Evolutionary conservation across 2,797 vertebrate genomes (phyloP).

Genomic region (Salarias fasciatus): DNA sequence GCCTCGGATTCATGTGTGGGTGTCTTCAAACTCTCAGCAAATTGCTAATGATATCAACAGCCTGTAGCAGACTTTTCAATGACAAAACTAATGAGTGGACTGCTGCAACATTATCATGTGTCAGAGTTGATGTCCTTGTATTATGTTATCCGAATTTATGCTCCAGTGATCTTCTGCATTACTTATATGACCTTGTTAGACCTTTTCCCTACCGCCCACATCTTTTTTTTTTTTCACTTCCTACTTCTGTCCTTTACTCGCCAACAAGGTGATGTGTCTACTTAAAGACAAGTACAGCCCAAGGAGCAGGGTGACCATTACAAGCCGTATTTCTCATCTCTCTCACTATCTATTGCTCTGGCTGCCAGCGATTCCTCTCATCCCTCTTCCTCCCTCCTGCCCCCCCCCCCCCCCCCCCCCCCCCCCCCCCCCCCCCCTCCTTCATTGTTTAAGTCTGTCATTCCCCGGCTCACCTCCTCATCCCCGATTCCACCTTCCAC

Average conservation of each 20-base stretch:
- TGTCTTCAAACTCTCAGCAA: slow-evolving; percentile 44
- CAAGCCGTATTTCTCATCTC: slow-evolving; percentile 43
- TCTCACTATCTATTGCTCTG: slow-evolving; percentile 18
- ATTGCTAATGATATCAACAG: slow-evolving; percentile 62
- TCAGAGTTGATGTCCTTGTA: slow-evolving; percentile 33
- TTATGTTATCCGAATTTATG: slow-evolving; percentile 48
- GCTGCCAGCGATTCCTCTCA: slow-evolving; percentile 11
- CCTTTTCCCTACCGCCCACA: neutral
- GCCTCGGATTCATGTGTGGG: neutral
- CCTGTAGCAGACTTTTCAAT: slow-evolving; percentile 62
- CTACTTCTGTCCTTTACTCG: slow-evolving; percentile 30
- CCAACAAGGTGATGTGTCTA: slow-evolving; percentile 53
- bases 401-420: neutral
- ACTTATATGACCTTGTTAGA: slow-evolving; percentile 8
- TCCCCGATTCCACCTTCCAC: slow-evolving; percentile 65
- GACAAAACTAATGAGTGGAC: slow-evolving; percentile 67
- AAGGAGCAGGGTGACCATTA: slow-evolving; percentile 43
- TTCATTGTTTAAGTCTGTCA: slow-evolving; percentile 49
- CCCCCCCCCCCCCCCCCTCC: slow-evolving; percentile 1
- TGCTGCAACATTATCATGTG: slow-evolving; percentile 37
- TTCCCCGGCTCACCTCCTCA: slow-evolving; percentile 38
- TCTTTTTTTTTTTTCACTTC: neutral
- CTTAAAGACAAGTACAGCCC: slow-evolving; percentile 55
- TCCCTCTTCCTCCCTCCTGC: neutral
- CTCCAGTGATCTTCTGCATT: slow-evolving; percentile 17